A percentile compares a stretch with the other conserved stretches of the same genome.
Conservation (phyloP, 2,797 vertebrate species). For the Alfaro cultratus region DNA sequence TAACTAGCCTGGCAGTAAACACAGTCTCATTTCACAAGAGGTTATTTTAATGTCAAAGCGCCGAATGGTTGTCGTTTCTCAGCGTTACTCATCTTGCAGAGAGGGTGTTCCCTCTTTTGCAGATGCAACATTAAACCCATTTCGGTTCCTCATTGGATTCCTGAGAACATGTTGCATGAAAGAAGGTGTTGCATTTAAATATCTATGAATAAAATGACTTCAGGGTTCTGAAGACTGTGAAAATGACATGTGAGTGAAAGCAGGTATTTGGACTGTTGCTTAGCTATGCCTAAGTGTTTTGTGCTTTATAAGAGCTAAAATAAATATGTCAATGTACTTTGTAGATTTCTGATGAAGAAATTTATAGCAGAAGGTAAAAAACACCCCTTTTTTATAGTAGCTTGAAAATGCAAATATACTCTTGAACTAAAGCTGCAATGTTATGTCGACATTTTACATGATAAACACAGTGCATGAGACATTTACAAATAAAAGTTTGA, state of each 20-base stretch:
- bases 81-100: not conserved
- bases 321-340: not conserved
- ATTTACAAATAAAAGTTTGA: not conserved
- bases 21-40: not conserved
- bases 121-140: constrained; percentile 2
- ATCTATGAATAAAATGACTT: not conserved
- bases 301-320: not conserved
- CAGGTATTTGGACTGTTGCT: not conserved
- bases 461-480: not conserved
- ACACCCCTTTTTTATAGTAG: not conserved
- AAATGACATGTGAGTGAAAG: not conserved
- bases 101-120: constrained; percentile 9
- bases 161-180: not conserved
- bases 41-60: constrained; percentile 1
- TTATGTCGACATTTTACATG: not conserved
- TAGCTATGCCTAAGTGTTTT: not conserved
- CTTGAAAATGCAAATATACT: not conserved
- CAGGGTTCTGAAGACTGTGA: not conserved
- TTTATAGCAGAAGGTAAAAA: constrained; percentile 15
- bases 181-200: not conserved
- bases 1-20: not conserved
- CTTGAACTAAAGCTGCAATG: not conserved
- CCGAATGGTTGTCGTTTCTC: not conserved
- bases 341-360: not conserved
- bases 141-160: constrained; percentile 2